phyloP scores from a whole-genome alignment of 2,888 invertebrate genomes.

The Cryptocephalus primarius region DNA sequence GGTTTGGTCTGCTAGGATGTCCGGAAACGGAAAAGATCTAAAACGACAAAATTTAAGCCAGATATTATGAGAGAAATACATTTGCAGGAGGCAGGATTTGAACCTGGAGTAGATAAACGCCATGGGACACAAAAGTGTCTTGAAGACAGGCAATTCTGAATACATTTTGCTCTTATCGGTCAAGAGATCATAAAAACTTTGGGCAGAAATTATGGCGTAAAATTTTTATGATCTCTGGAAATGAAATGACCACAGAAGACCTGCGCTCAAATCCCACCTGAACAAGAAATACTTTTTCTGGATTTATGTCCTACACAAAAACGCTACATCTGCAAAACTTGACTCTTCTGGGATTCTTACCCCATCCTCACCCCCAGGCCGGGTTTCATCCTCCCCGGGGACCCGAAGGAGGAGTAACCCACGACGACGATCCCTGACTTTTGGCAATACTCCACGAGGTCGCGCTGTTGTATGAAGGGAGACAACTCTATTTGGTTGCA shows the following conservation, averaged over 20 bases:
- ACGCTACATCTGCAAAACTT: neutral
- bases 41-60: neutral
- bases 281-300: too few relatives aligned
- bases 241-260: too few relatives aligned
- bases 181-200: too few relatives aligned
- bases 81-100: too few relatives aligned
- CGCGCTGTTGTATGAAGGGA: constrained; percentile 39
- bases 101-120: too few relatives aligned
- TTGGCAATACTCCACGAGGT: constrained; percentile 15
- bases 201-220: too few relatives aligned
- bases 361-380: too few relatives aligned
- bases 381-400: neutral
- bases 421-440: neutral
- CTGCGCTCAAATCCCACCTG: neutral
- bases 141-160: too few relatives aligned
- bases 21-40: neutral
- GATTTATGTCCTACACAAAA: neutral
- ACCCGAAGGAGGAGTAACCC: constrained; percentile 1
- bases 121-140: too few relatives aligned
- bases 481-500: constrained; percentile 51
- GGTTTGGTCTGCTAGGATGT: neutral
- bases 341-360: neutral
- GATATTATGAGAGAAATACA: too few relatives aligned
- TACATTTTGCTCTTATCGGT: too few relatives aligned
- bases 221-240: too few relatives aligned